Conservation (phyloP, 2,888 invertebrate species). For the Dichetophora obliterata region DNA sequence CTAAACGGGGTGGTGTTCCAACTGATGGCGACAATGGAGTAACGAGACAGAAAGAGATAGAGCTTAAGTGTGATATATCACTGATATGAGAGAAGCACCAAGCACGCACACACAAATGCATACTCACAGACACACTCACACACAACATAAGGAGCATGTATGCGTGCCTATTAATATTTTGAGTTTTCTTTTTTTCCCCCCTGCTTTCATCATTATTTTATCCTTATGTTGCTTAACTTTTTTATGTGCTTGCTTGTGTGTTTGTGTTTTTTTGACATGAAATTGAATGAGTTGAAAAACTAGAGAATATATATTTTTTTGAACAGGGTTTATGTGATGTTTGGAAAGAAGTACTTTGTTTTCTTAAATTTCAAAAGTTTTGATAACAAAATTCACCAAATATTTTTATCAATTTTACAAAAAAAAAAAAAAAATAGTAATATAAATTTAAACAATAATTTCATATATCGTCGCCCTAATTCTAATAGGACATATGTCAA, state of each 20-base stretch:
- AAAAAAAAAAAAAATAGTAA: too few species aligned
- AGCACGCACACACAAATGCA: background rate
- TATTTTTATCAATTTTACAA: too few species aligned
- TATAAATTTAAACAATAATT: too few species aligned
- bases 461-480: too few species aligned
- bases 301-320: background rate
- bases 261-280: background rate
- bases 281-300: background rate
- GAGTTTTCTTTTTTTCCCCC: background rate
- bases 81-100: constrained; percentile 6
- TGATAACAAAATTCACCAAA: too few species aligned
- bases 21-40: background rate
- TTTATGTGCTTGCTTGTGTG: background rate
- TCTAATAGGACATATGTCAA: too few species aligned
- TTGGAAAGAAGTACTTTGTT: too few species aligned
- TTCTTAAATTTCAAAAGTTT: too few species aligned
- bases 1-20: background rate
- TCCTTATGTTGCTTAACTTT: background rate
- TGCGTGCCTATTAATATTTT: constrained; percentile 15
- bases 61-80: constrained; percentile 24
- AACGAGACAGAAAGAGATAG: background rate
- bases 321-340: too few species aligned
- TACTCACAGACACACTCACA: background rate
- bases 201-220: constrained; percentile 12
- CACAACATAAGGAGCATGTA: background rate